A percentile compares a stretch with the other conserved stretches of the same genome.
These are phyloP conservation scores for Ecliptopera silaceata DNA, from an alignment of 2,888 invertebrate species.

Conservation along the genomic window DNA sequence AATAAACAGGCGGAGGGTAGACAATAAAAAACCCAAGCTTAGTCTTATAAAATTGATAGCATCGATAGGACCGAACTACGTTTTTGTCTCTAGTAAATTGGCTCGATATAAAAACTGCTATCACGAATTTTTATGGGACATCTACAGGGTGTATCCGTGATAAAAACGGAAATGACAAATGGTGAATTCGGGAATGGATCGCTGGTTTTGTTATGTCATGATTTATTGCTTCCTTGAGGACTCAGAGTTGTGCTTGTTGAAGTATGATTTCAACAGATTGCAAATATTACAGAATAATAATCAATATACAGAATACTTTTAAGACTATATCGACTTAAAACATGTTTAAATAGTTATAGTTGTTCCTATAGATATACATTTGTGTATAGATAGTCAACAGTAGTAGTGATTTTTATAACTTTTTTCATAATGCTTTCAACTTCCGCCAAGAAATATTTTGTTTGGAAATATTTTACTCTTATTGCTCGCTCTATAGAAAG, in stretches of 20 bases:
- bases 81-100: conserved; percentile 40
- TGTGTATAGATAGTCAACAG: too few relatives aligned
- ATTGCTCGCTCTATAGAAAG: too few relatives aligned
- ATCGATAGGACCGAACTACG: conserved; percentile 34
- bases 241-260: neutral
- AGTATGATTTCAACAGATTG: neutral
- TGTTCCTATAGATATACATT: too few relatives aligned
- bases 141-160: conserved; percentile 30
- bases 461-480: too few relatives aligned
- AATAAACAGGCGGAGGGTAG: conserved; percentile 25
- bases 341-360: too few relatives aligned
- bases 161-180: conserved; percentile 30
- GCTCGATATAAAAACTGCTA: conserved; percentile 38
- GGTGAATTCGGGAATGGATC: conserved; percentile 9
- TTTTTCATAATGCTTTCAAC: too few relatives aligned
- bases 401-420: too few relatives aligned
- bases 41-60: conserved; percentile 35
- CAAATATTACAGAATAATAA: neutral
- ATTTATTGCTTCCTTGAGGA: conserved; percentile 12
- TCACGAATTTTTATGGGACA: conserved; percentile 29
- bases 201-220: conserved; percentile 7
- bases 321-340: too few relatives aligned
- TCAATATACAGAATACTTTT: too few relatives aligned
- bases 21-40: conserved; percentile 27
- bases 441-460: too few relatives aligned